A percentile compares a stretch with the other conserved stretches of the same genome.
Conservation (phyloP, 2,888 invertebrate species). For the Dryocosmus kuriphilus region DNA sequence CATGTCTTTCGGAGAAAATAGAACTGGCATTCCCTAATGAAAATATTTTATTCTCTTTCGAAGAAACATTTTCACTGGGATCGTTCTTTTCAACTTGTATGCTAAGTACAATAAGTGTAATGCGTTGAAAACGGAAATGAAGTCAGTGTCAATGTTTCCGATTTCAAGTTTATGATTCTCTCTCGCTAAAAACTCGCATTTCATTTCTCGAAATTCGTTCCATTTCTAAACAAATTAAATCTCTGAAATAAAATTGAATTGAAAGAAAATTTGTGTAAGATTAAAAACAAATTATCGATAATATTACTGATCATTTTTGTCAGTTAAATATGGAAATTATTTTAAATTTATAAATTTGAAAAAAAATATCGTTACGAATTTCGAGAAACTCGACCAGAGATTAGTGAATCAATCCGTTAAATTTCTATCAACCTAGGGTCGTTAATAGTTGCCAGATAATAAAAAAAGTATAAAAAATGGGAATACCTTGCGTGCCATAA, state of each 20-base stretch:
- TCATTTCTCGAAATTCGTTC: neutral
- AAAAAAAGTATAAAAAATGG: slow-evolving; percentile 8
- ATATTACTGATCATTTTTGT: no score
- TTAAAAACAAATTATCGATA: no score
- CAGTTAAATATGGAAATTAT: no score
- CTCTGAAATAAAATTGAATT: slow-evolving; percentile 7
- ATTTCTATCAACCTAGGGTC: slow-evolving; percentile 45
- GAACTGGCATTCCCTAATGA: neutral
- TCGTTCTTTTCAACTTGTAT: neutral
- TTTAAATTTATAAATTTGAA: neutral
- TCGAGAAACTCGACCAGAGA: neutral
- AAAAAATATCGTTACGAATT: no score
- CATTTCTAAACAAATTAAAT: neutral
- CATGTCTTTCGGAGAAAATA: neutral
- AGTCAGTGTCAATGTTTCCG: neutral
- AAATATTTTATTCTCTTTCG: neutral
- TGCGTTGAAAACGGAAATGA: neutral
- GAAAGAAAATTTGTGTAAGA: neutral
- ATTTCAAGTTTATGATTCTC: neutral
- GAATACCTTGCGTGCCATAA: slow-evolving; percentile 35
- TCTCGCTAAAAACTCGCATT: neutral
- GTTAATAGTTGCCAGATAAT: slow-evolving; percentile 41
- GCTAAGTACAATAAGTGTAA: neutral
- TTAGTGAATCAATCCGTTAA: neutral
- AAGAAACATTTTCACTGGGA: neutral